Percentiles rank a stretch among this genome's conserved stretches.
These are phyloP conservation scores for Eucera pruinosa DNA, from an alignment of 2,888 invertebrate species.

Conservation along the genomic window DNA sequence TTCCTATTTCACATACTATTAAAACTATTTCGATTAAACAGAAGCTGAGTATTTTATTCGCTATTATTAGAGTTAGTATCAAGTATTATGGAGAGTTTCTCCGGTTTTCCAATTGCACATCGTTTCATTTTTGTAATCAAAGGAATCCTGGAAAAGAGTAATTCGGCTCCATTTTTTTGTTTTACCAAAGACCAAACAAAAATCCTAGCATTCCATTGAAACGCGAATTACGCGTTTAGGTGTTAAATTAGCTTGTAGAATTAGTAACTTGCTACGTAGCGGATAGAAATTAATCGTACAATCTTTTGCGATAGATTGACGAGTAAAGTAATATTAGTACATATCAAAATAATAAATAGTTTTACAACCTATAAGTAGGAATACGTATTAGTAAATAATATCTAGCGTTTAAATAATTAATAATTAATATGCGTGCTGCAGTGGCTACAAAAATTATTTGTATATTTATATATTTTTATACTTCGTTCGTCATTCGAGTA, in stretches of 20 bases:
- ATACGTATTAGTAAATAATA: slow-evolving; percentile 20
- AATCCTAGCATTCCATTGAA: neutral
- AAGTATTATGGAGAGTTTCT: too few species aligned
- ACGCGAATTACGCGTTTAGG: slow-evolving; percentile 15
- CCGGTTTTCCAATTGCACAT: too few species aligned
- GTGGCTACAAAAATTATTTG: too few species aligned
- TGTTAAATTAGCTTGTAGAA: slow-evolving; percentile 15
- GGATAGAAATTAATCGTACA: slow-evolving; percentile 11
- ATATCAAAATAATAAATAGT: slow-evolving; percentile 46
- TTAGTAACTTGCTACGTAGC: slow-evolving; percentile 1
- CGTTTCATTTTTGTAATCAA: too few species aligned
- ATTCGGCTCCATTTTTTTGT: neutral
- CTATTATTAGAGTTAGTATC: too few species aligned
- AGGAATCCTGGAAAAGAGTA: too few species aligned
- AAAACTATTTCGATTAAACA: too few species aligned
- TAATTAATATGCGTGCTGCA: too few species aligned
- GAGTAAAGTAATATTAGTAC: slow-evolving; percentile 8
- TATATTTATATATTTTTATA: too few species aligned
- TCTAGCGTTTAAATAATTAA: slow-evolving; percentile 33
- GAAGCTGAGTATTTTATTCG: too few species aligned
- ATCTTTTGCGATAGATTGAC: neutral
- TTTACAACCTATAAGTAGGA: slow-evolving; percentile 14
- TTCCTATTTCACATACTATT: too few species aligned
- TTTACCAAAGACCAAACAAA: neutral
- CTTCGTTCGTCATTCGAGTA: too few species aligned